Evolutionary conservation across 2,797 vertebrate genomes (phyloP), one percentile per base, ranked within the genome.

Genomic region (Eleutherodactylus coqui): DNA sequence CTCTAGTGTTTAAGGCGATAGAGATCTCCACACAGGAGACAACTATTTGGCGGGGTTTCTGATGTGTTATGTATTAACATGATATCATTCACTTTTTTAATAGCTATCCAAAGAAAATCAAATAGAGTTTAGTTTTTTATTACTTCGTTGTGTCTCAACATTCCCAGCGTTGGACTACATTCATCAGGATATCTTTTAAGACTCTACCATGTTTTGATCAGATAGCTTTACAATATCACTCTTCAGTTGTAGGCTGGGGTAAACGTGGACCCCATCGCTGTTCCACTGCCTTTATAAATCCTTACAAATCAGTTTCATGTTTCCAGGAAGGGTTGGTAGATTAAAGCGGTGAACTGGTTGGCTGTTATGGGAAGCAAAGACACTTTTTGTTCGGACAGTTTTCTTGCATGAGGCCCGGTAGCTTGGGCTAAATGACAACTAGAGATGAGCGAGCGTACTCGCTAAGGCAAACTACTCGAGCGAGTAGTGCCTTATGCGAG

Each of bases 81-180:
- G 79, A 67, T 67, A 70, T 32, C 29, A 29, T 29, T 49, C 27
- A 36, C 53, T 24, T 67, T 81, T 51, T 47, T 70, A 49, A 45
- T 45, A 51, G 45, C 19, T n/a, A 11, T 69, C 79, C 62, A 67
- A 82, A 73, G 38, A 73, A 69, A 70, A 82, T 82, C 34, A 34
- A 70, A 67, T 49, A 17, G 60, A 49, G 41, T 70, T 69, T 47
- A 82, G 64, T 21, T n/a, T 70, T 49, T 82, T 82, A 49, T 51
- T 49, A 69, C 45, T 60, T 36, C n/a, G 55, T 17, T n/a, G 41
- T 34, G 36, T 47, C 41, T 17, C 55, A 60, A n/a, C 77, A 21
- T 69, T 81, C 43, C 43, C 43, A 38, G 62, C n/a, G 38, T 45
- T 76, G 17, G 49, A 53, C 75, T 34, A 5, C 21, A 4, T 53